Base-by-base conservation (phyloP, 1,140 invertebrate species). In the Sitobion miscanthi region DNA sequence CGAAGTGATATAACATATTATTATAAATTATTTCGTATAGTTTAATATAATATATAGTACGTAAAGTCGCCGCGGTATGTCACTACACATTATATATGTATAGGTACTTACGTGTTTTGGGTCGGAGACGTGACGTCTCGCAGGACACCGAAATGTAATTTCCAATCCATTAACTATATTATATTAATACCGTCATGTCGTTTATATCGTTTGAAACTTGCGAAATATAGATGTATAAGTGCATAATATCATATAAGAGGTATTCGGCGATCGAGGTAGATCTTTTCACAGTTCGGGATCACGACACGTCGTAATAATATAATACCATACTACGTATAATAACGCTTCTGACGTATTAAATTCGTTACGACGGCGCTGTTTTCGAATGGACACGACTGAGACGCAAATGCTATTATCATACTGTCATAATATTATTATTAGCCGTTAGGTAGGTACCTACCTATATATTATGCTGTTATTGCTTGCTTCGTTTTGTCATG, bases 161-260 rank as follows among this genome's bases (percentile, higher is more conserved):
- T 83, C 35, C 82, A 85, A 45, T 42, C 83, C 83, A 42, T 85
- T 85, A 42, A 42, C 83, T 85, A 85, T 42, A 42, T 83, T 83
- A n/a, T 83, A 83, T 83, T 83, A 83, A 83, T 83, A 83, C 17
- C 20, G 21, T 42, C 21, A 21, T 20, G 38, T 83, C 82, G 35
- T 23, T 83, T 77, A 35, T 83, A 83, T 85, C 38, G 83, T 14
- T 85, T 9, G 42, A 85, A 42, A 85, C 42, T 85, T 45, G 2
- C 83, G 8, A 45, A 45, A 42, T 23, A 85, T 23, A 25, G 83
- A 25, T 42, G 83, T 45, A 85, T 20, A 23, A 17, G 62, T 77
- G 21, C n/a, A 77, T 77, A n/a, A 77, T n/a, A 6, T n/a, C 11
- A 17, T 20, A n/a, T 8, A n/a, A 17, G 21, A 54, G 30, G n/a